Percentiles rank a stretch among this genome's conserved stretches.
Conservation (phyloP, 1,140 invertebrate species). For the Drosophila nannoptera region DNA sequence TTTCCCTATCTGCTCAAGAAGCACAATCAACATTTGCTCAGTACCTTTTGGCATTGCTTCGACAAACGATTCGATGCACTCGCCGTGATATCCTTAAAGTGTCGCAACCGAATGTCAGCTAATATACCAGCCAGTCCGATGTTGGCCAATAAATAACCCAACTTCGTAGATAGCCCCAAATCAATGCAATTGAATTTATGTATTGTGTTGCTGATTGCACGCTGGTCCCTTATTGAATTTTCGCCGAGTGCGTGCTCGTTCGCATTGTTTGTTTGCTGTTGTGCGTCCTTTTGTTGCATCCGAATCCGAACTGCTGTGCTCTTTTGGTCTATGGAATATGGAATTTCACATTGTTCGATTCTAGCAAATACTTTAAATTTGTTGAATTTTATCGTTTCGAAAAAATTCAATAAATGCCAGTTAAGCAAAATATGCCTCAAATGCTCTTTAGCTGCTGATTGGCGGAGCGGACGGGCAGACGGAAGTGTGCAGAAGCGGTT, state of each 20-base stretch:
- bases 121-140: not conserved
- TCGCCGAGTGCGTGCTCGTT: constrained; percentile 43
- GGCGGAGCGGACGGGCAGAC: not conserved
- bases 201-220: constrained; percentile 70
- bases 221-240: constrained; percentile 64
- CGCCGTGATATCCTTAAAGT: constrained; percentile 49
- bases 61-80: constrained; percentile 64
- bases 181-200: constrained; percentile 74
- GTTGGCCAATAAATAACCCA: constrained; percentile 69
- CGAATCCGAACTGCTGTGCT: no score
- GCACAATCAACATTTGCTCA: constrained; percentile 72
- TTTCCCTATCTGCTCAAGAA: constrained; percentile 45
- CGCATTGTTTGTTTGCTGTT: constrained; percentile 32
- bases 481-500: not conserved
- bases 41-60: constrained; percentile 64
- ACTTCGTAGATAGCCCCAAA: constrained; percentile 69
- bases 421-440: constrained; percentile 22
- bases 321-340: no score
- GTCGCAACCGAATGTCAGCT: not conserved
- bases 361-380: no score
- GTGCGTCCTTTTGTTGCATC: constrained; percentile 40
- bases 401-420: constrained; percentile 74
- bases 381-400: constrained; percentile 37
- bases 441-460: constrained; percentile 7
- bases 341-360: no score